A percentile compares a stretch with the other conserved stretches of the same genome.
phyloP scores from a whole-genome alignment of 2,797 vertebrate species.

The Sebastes umbrosus region DNA sequence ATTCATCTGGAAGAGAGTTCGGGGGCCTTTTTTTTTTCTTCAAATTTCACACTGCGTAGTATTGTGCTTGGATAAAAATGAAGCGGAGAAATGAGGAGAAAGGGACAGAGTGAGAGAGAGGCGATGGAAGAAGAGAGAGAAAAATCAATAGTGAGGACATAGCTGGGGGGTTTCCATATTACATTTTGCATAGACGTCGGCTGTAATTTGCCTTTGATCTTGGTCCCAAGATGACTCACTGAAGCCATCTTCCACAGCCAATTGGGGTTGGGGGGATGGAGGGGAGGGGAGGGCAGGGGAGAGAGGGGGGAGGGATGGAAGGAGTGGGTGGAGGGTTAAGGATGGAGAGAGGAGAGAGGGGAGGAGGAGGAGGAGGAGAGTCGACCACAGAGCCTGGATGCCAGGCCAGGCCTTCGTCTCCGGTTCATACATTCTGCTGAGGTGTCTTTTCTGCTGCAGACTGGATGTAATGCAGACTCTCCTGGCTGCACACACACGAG shows the following conservation, averaged over 20 bases:
- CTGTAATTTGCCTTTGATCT: conserved; percentile 88
- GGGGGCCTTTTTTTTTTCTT: conserved; percentile 65
- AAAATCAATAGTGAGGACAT: conserved; percentile 84
- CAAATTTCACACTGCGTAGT: conserved; percentile 78
- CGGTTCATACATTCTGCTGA: conserved; percentile 55
- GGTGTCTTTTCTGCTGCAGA: conserved; percentile 39
- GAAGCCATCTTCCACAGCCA: conserved; percentile 82
- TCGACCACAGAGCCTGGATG: conserved; percentile 48
- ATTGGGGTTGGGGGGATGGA: conserved; percentile 49
- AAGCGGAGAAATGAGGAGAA: conserved; percentile 67
- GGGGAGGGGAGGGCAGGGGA: neutral
- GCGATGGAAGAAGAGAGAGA: conserved; percentile 65
- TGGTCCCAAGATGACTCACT: conserved; percentile 85
- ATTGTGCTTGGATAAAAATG: conserved; percentile 81
- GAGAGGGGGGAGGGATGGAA: conserved; percentile 30
- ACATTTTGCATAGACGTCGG: conserved; percentile 87
- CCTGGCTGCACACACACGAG: neutral
- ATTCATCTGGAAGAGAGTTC: conserved; percentile 58
- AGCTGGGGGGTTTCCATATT: conserved; percentile 85
- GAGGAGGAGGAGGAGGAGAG: neutral
- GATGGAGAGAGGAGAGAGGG: conserved; percentile 23
- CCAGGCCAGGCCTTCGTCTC: conserved; percentile 54
- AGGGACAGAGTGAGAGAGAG: conserved; percentile 58
- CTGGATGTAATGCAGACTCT: conserved; percentile 35
- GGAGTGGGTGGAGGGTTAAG: conserved; percentile 55